Conservation (phyloP, 2,113 vertebrate genomes). For the Stictonetta naevosa region DNA sequence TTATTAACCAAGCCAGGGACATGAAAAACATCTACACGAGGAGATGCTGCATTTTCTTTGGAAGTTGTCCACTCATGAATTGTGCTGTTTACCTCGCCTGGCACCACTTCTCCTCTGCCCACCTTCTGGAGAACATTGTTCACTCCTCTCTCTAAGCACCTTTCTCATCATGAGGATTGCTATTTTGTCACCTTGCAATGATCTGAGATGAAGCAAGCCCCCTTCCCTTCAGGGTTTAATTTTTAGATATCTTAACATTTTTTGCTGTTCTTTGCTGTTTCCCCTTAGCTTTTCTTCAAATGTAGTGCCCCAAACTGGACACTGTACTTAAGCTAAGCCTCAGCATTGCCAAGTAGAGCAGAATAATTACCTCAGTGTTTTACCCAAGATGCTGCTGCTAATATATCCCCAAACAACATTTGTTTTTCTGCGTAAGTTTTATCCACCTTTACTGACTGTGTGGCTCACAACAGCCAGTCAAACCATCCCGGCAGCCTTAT, state of each 20-base stretch:
- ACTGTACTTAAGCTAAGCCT: background rate
- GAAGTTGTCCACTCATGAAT: background rate
- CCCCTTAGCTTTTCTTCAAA: background rate
- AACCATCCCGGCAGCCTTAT: background rate
- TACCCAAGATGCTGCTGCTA: conserved; percentile 13
- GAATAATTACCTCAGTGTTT: conserved; percentile 51
- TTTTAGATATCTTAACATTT: background rate
- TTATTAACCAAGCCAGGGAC: conserved; percentile 67
- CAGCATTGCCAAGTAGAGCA: conserved; percentile 62
- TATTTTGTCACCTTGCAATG: background rate
- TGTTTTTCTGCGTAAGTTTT: background rate
- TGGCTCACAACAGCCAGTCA: background rate
- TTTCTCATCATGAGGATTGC: background rate
- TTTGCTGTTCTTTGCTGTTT: background rate
- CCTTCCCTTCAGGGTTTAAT: background rate
- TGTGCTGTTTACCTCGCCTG: background rate
- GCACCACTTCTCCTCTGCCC: background rate
- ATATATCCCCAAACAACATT: background rate
- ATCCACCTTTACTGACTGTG: background rate
- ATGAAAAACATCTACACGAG: conserved; percentile 26
- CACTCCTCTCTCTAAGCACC: background rate
- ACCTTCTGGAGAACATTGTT: background rate
- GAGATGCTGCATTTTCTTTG: conserved; percentile 62
- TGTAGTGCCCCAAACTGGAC: background rate
- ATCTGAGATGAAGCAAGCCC: background rate